These are phyloP conservation scores for Carassius auratus DNA, from an alignment of 2,113 vertebrate genomes.

Conservation along the genomic window DNA sequence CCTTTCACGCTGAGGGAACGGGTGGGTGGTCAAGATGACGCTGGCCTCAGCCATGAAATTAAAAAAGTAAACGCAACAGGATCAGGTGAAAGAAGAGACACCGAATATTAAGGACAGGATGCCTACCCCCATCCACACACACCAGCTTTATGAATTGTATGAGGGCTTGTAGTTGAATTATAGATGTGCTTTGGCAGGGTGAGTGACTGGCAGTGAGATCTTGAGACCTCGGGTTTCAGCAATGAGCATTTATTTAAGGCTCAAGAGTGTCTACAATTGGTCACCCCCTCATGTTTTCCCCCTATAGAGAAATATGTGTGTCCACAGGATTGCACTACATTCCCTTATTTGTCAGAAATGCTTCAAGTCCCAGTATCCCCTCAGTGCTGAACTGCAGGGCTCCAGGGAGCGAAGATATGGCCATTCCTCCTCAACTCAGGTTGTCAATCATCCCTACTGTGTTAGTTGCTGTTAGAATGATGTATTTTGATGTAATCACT, in stretches of 20 bases:
- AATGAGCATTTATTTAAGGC: conserved; percentile 70
- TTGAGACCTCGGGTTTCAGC: conserved; percentile 70
- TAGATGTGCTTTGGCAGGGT: conserved; percentile 69
- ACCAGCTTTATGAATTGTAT: conserved; percentile 71
- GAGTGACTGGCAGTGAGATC: conserved; percentile 76
- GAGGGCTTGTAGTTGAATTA: conserved; percentile 75
- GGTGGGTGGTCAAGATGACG: conserved; percentile 63
- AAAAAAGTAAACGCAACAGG: conserved; percentile 65
- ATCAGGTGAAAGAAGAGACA: conserved; percentile 53
- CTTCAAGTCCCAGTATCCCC: conserved; percentile 60
- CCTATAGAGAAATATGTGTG: conserved; percentile 56
- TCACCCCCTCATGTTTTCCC: conserved; percentile 62
- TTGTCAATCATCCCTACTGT: conserved; percentile 51
- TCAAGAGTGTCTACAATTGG: conserved; percentile 64
- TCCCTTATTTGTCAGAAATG: conserved; percentile 66
- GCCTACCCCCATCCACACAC: conserved; percentile 12
- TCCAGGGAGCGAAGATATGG: conserved; percentile 62
- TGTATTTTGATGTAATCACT: neutral
- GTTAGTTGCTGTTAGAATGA: neutral
- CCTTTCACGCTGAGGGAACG: conserved; percentile 36
- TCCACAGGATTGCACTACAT: conserved; percentile 58
- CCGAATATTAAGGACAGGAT: conserved; percentile 1
- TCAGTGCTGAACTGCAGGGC: conserved; percentile 50
- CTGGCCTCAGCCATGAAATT: conserved; percentile 62
- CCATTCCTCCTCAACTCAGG: conserved; percentile 46